Conservation (phyloP, 2,113 vertebrate species). For the Ginglymostoma cirratum region DNA sequence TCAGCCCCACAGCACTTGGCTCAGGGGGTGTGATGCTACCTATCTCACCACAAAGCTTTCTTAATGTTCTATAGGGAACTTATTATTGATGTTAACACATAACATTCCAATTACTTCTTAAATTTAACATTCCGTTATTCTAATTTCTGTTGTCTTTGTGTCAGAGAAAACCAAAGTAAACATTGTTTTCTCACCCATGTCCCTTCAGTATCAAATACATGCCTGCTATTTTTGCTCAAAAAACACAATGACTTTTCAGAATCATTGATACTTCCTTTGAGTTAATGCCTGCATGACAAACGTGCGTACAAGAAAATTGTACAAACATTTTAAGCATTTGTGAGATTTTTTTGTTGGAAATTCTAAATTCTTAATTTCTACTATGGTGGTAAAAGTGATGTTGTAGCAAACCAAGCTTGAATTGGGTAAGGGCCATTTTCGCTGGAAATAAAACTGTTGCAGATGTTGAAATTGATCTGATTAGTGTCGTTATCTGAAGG, state of each 20-base stretch:
- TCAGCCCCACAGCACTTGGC: too few species aligned
- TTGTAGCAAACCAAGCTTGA: background rate
- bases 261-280: background rate
- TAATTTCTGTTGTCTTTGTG: too few species aligned
- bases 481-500: background rate
- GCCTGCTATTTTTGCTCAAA: too few species aligned
- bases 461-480: background rate
- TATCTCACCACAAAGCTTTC: too few species aligned
- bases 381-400: background rate
- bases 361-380: background rate
- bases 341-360: background rate
- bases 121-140: background rate
- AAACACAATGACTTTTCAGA: too few species aligned
- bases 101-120: too few species aligned
- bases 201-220: too few species aligned
- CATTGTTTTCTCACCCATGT: too few species aligned
- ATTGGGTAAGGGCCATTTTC: background rate
- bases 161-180: too few species aligned
- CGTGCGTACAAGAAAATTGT: background rate
- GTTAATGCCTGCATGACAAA: background rate
- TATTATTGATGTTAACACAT: too few species aligned
- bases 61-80: too few species aligned
- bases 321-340: background rate
- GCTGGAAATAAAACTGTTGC: background rate
- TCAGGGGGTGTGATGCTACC: too few species aligned